Evolutionary conservation across 1,140 invertebrate species (phyloP).

Genomic region (Drosophila nebulosa): DNA sequence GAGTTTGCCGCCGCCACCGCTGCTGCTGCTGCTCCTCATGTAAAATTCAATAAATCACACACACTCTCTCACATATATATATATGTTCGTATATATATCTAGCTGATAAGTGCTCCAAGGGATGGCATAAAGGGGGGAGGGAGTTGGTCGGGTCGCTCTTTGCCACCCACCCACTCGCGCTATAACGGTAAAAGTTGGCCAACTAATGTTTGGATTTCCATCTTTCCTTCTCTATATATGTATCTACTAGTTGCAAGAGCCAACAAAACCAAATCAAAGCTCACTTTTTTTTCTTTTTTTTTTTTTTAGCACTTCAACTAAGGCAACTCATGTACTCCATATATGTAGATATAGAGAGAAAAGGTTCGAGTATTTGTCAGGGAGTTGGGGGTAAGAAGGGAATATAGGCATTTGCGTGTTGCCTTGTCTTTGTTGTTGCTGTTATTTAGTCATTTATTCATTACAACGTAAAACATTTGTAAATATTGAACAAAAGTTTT

Average conservation of each 20-base stretch:
- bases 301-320: conserved; percentile 70
- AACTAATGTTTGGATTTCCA: conserved; percentile 13
- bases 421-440: conserved; percentile 31
- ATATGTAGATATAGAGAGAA: conserved; percentile 9
- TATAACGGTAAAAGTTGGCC: conserved; percentile 32
- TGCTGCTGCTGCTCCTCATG: conserved; percentile 51
- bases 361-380: background rate
- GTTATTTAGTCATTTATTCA: conserved; percentile 37
- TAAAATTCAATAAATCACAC: conserved; percentile 79
- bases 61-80: background rate
- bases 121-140: conserved; percentile 4
- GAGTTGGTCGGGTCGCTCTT: background rate
- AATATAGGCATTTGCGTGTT: conserved; percentile 60
- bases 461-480: conserved; percentile 68
- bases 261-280: conserved; percentile 52
- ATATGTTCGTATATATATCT: background rate
- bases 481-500: conserved; percentile 72
- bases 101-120: conserved; percentile 47
- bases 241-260: background rate
- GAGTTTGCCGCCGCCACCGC: background rate
- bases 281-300: too few species aligned
- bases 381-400: background rate
- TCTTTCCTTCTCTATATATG: background rate
- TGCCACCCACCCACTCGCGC: conserved; percentile 49
- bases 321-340: conserved; percentile 39